Conservation (phyloP, 2,797 vertebrate genomes). For the Serranus cabrilla region DNA sequence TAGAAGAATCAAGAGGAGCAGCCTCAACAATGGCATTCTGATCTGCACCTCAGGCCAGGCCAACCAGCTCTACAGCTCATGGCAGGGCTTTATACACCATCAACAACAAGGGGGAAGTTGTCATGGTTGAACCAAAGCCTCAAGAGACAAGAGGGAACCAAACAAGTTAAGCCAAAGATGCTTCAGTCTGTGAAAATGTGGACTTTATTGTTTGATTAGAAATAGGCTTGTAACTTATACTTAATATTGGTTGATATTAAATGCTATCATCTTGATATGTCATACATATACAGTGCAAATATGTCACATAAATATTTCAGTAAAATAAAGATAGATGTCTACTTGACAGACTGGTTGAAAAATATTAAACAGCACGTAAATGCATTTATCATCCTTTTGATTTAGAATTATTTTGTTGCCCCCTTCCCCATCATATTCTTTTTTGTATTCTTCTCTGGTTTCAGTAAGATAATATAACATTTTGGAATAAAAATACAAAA, state of each 20-base stretch:
- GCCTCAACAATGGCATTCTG: slow-evolving; percentile 67
- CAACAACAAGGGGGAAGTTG: slow-evolving; percentile 32
- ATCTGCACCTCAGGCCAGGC: slow-evolving; percentile 26
- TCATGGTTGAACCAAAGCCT: slow-evolving; percentile 42
- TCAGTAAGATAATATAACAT: too few species aligned
- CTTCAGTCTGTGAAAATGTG: slow-evolving; percentile 4
- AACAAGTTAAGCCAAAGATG: slow-evolving; percentile 25
- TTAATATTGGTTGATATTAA: background rate
- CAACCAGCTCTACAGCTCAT: background rate
- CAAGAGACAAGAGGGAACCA: slow-evolving; percentile 45
- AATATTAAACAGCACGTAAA: background rate
- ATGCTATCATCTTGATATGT: background rate
- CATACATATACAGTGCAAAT: background rate
- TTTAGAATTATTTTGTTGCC: slow-evolving; percentile 1
- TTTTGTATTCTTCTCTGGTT: too few species aligned
- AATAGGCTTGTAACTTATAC: background rate
- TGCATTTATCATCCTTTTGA: background rate
- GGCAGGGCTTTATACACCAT: slow-evolving; percentile 60
- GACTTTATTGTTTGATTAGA: slow-evolving; percentile 20
- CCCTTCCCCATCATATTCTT: too few species aligned
- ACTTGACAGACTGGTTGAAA: background rate
- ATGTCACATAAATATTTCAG: background rate
- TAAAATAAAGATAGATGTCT: background rate
- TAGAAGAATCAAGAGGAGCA: slow-evolving; percentile 67
- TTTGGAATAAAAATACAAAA: too few species aligned